Evolutionary conservation across 2,888 invertebrate genomes (phyloP).

Genomic region (Neocrepidodera transversa): DNA sequence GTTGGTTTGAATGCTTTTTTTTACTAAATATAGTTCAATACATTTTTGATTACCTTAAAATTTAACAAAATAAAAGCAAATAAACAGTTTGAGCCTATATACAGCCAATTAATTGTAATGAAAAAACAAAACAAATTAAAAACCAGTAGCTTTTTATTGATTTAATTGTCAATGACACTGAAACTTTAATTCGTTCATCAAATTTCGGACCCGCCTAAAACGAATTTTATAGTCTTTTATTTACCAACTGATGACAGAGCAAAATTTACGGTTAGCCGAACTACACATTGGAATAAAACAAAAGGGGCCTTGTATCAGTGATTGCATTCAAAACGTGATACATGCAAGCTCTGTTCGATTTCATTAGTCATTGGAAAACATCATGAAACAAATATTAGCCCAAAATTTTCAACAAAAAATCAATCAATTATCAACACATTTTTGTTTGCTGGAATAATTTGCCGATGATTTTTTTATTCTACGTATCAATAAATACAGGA

Average conservation of each 20-base stretch:
- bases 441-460: too few relatives aligned
- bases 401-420: not conserved
- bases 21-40: too few relatives aligned
- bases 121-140: too few relatives aligned
- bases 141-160: not conserved
- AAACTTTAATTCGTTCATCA: constrained; percentile 7
- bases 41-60: too few relatives aligned
- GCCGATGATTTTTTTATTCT: too few relatives aligned
- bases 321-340: constrained; percentile 6
- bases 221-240: constrained; percentile 14
- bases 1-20: too few relatives aligned
- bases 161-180: not conserved
- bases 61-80: too few relatives aligned
- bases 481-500: too few relatives aligned
- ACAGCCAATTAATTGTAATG: too few relatives aligned
- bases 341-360: constrained; percentile 9
- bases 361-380: constrained; percentile 8
- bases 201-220: constrained; percentile 5
- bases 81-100: too few relatives aligned
- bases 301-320: constrained; percentile 11
- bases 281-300: constrained; percentile 8
- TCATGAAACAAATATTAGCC: constrained; percentile 1
- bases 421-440: too few relatives aligned
- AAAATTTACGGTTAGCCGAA: constrained; percentile 9
- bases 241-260: constrained; percentile 3